Conservation (phyloP, 2,797 vertebrate genomes). For the Sorex maritimensis region DNA sequence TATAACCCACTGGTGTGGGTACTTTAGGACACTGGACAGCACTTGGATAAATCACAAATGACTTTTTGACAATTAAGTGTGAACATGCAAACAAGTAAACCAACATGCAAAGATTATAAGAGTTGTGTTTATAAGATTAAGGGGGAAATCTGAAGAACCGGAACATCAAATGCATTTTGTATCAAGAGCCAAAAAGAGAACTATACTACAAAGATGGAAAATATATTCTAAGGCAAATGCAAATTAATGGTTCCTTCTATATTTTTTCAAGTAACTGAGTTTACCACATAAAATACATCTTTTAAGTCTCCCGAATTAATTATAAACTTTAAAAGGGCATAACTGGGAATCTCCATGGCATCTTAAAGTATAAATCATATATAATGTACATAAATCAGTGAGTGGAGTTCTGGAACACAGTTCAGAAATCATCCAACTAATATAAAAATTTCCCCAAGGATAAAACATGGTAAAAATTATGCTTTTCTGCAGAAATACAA, state of each 20-base stretch:
- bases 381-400: neutral
- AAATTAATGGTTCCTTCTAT: conserved; percentile 59
- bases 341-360: neutral
- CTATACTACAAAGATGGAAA: conserved; percentile 16
- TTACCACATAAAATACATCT: conserved; percentile 37
- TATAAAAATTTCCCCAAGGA: conserved; percentile 18
- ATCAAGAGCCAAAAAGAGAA: conserved; percentile 12
- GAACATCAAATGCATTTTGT: conserved; percentile 3
- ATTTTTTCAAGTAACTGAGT: conserved; percentile 17
- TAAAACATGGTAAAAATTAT: conserved; percentile 58
- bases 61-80: conserved; percentile 43
- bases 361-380: conserved; percentile 48
- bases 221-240: conserved; percentile 39
- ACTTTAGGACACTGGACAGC: neutral
- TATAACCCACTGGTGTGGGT: neutral
- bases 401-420: conserved; percentile 12
- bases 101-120: neutral
- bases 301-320: conserved; percentile 42
- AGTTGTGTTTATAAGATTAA: conserved; percentile 17
- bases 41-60: conserved; percentile 14
- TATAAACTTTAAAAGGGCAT: conserved; percentile 37
- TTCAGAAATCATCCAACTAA: conserved; percentile 49
- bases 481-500: conserved; percentile 45
- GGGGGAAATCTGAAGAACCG: neutral
- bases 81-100: conserved; percentile 53